Base-by-base conservation (phyloP, 2,888 invertebrate genomes). In the Eubasilissa splendida region DNA sequence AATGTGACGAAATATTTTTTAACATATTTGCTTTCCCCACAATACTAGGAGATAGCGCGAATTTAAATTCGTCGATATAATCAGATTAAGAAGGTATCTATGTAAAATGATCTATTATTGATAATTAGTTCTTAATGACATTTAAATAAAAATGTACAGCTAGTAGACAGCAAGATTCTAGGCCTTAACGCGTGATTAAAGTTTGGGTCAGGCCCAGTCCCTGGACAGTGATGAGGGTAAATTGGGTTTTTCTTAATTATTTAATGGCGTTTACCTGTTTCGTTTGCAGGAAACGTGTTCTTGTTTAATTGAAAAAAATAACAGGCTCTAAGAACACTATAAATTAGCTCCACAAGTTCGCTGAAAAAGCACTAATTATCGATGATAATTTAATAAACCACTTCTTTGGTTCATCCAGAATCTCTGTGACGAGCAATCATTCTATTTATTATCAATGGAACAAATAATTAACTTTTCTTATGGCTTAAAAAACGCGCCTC, bases 191-290 rank as follows among this genome's bases (percentile, higher is more conserved):
- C 54, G 71, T 71, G 71, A 71, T 71, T 71, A 71, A 54, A 53
- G 31, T 33, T 66, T 53, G 71, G 71, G 42, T 71, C 54, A 22
- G 53, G 71, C 22, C 14, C 14, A 22, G 53, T 71, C 71, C 71
- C 71, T 11, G 8, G 56, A 73, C 58, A 22, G 33, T 59, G 75
- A 75, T 75, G 52, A 75, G 60, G 75, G 75, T 75, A 59, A 50
- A 75, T 75, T 75, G 75, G 60, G 75, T 60, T 75, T 59, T 75
- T 60, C 75, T 75, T 59, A 75, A 75, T 75, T 75, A 75, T 75
- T 75, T 60, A 75, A 75, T 75, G 75, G 75, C 59, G n/a, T 75
- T 75, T 60, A 75, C 75, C 75, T 75, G 75, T 75, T 75, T 59
- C 50, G 71, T 56, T 58, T 73, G 71, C 71, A 58, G 33, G 31